Conservation (phyloP, 2,797 vertebrate species). For the Lepilemur ruficaudatus region DNA sequence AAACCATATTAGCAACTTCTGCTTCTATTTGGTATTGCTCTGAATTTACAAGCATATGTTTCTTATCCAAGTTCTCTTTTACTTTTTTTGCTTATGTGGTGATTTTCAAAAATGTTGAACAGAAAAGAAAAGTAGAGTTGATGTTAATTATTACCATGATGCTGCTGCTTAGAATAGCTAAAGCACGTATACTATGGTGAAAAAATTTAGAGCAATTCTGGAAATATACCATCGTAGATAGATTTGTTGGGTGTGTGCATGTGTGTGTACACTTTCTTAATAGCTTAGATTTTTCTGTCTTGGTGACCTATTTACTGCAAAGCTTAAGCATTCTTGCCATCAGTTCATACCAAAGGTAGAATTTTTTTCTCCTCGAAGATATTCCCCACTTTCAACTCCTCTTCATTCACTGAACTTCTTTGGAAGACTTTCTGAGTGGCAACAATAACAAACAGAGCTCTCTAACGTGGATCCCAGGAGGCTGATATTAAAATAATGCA, state of each 20-base stretch:
- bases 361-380: neutral
- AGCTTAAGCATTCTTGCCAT: neutral
- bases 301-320: neutral
- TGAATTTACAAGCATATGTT: slow-evolving; percentile 85
- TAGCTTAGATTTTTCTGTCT: neutral
- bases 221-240: neutral
- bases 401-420: slow-evolving; percentile 7
- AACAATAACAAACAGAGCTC: neutral
- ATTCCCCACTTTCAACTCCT: neutral
- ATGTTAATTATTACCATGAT: neutral
- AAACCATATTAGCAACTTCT: slow-evolving; percentile 87
- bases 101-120: slow-evolving; percentile 76
- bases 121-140: slow-evolving; percentile 9
- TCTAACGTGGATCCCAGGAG: neutral
- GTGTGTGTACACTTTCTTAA: neutral
- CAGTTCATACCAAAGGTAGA: neutral
- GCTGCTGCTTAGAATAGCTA: neutral
- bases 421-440: neutral
- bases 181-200: neutral
- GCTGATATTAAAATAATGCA: neutral
- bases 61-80: slow-evolving; percentile 81
- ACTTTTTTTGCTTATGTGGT: slow-evolving; percentile 80
- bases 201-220: neutral
- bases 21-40: slow-evolving; percentile 84
- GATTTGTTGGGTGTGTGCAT: neutral